Percentiles rank a stretch among this genome's conserved stretches.
Evolutionary conservation across 2,113 vertebrate species (phyloP).

Genomic region (Cottus gobio): DNA sequence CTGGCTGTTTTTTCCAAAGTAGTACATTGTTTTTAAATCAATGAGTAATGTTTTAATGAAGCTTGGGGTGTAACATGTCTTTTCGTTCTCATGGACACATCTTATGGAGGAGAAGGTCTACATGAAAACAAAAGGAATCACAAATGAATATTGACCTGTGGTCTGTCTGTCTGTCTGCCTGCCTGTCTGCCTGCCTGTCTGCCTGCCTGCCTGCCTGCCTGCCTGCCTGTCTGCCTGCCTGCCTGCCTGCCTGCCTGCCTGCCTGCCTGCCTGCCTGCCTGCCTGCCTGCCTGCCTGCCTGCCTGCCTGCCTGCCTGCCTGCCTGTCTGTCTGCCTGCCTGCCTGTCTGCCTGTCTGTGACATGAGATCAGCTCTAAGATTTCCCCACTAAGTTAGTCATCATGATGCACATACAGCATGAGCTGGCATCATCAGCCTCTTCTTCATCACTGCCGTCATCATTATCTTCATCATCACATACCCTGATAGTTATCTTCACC

Average conservation of each 20-base stretch:
- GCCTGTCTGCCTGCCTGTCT: too few species aligned
- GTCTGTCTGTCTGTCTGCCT: too few species aligned
- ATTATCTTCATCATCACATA: not conserved
- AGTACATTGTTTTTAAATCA: not conserved
- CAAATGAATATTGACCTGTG: too few species aligned
- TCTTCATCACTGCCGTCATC: not conserved
- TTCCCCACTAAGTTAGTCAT: constrained; percentile 55
- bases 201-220: too few species aligned
- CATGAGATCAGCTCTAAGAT: constrained; percentile 61
- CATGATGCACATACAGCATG: constrained; percentile 45
- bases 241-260: too few species aligned
- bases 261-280: too few species aligned
- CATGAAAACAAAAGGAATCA: too few species aligned
- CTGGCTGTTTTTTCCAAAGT: not conserved
- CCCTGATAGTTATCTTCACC: not conserved
- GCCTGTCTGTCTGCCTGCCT: too few species aligned
- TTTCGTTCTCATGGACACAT: not conserved
- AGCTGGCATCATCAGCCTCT: constrained; percentile 1
- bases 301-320: too few species aligned
- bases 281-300: too few species aligned
- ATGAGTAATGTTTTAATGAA: not conserved
- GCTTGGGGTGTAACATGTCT: not conserved
- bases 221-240: too few species aligned
- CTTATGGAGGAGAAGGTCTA: not conserved
- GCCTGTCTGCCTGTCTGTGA: not conserved